phyloP scores from a whole-genome alignment of 2,113 vertebrate genomes.

The Neolamprologus hecqui region DNA sequence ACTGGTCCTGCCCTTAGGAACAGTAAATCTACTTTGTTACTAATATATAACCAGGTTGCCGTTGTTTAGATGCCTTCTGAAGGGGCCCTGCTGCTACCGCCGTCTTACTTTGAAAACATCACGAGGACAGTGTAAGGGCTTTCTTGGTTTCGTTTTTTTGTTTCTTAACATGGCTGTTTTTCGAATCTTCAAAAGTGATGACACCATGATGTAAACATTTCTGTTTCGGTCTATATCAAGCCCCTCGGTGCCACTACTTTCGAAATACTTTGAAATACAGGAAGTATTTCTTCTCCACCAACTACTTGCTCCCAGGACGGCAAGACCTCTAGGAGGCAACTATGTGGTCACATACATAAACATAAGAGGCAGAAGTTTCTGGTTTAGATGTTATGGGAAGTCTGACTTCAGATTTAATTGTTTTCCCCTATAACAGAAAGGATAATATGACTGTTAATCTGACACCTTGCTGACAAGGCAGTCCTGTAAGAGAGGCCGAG shows the following conservation, averaged over 20 bases:
- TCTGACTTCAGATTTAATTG: background rate
- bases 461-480: constrained; percentile 30
- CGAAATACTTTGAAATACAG: constrained; percentile 26
- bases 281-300: constrained; percentile 19
- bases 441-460: constrained; percentile 34
- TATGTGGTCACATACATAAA: constrained; percentile 27
- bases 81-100: constrained; percentile 17
- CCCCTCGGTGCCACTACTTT: background rate
- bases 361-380: background rate
- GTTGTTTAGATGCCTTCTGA: constrained; percentile 9
- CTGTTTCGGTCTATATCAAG: background rate
- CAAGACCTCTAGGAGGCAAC: constrained; percentile 19
- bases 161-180: background rate
- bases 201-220: background rate
- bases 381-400: background rate
- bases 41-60: constrained; percentile 1
- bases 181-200: background rate
- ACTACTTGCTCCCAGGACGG: constrained; percentile 37
- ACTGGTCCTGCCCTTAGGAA: constrained; percentile 18
- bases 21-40: constrained; percentile 1
- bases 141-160: background rate
- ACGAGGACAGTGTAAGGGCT: constrained; percentile 4
- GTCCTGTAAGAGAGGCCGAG: background rate
- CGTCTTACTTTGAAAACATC: background rate
- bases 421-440: background rate